These are phyloP conservation scores for Ciconia maguari DNA, from an alignment of 2,113 vertebrate genomes.

Conservation along the genomic window DNA sequence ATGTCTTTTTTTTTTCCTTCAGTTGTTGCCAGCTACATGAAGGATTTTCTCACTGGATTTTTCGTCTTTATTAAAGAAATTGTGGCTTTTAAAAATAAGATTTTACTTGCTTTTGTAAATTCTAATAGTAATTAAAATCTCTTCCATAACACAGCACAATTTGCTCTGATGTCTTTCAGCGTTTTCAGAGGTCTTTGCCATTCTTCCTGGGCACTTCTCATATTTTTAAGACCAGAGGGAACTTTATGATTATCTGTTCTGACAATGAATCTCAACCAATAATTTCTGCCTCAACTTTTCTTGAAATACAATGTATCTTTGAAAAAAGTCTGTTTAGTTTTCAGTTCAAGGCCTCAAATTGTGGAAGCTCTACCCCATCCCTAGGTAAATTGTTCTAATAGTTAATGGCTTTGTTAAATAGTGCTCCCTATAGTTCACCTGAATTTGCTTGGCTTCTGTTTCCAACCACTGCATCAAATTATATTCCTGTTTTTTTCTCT, in stretches of 20 bases:
- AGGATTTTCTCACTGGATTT: not conserved
- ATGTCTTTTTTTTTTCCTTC: not conserved
- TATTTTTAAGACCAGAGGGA: not conserved
- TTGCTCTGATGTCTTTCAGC: not conserved
- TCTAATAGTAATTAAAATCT: not conserved
- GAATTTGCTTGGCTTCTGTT: not conserved
- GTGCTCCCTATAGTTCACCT: not conserved
- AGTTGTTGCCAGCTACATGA: not conserved
- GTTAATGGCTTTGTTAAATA: not conserved
- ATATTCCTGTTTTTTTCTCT: not conserved
- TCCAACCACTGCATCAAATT: not conserved
- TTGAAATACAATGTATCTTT: not conserved
- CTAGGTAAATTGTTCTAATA: not conserved
- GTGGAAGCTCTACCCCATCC: not conserved
- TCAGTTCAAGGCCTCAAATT: not conserved
- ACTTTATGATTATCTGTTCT: constrained; percentile 20
- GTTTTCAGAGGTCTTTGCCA: not conserved
- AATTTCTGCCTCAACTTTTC: constrained; percentile 24
- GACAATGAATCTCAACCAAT: constrained; percentile 3
- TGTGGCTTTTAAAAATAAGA: not conserved
- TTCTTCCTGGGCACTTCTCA: not conserved
- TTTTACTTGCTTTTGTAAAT: not conserved
- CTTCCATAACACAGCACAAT: not conserved
- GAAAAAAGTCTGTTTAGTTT: not conserved
- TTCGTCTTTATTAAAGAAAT: not conserved